Percentiles rank a stretch among this genome's conserved stretches.
Conservation (phyloP, 2,888 invertebrate genomes). For the Catocala nupta region DNA sequence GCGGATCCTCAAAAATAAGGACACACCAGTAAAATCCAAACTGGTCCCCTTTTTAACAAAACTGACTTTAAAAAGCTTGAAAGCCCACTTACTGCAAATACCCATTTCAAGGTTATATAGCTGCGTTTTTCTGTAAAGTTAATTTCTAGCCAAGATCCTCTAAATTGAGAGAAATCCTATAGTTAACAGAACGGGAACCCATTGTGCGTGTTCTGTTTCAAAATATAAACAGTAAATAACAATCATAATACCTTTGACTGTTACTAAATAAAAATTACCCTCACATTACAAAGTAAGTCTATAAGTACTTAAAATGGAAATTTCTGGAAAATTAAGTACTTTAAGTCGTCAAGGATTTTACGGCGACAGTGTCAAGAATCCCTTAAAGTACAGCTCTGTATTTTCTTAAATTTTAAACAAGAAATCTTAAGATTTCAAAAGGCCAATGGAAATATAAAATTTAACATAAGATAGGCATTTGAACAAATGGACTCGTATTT, state of each 20-base stretch:
- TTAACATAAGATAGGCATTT: conserved; percentile 36
- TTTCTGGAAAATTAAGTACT: conserved; percentile 36
- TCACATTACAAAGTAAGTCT: conserved; percentile 15
- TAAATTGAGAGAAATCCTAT: too few species aligned
- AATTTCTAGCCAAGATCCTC: too few species aligned
- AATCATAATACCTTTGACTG: background rate
- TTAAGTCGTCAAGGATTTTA: conserved; percentile 9
- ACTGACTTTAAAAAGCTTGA: too few species aligned
- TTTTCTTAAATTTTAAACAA: conserved; percentile 36
- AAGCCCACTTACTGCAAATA: too few species aligned
- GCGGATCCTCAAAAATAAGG: too few species aligned
- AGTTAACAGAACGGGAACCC: too few species aligned
- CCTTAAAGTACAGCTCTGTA: conserved; percentile 30
- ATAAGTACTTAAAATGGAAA: conserved; percentile 12
- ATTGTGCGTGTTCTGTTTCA: too few species aligned
- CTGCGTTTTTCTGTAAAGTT: too few species aligned
- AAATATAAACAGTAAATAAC: too few species aligned
- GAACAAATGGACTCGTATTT: conserved; percentile 18
- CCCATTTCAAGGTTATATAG: too few species aligned
- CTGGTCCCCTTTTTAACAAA: too few species aligned
- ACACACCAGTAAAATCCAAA: too few species aligned
- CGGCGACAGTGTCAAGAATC: conserved; percentile 29
- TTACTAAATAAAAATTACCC: conserved; percentile 1
- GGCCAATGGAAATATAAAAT: conserved; percentile 33
- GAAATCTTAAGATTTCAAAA: conserved; percentile 37